Evolutionary conservation across 2,797 vertebrate genomes (phyloP).

Genomic region (Pseudochromis fuscus): DNA sequence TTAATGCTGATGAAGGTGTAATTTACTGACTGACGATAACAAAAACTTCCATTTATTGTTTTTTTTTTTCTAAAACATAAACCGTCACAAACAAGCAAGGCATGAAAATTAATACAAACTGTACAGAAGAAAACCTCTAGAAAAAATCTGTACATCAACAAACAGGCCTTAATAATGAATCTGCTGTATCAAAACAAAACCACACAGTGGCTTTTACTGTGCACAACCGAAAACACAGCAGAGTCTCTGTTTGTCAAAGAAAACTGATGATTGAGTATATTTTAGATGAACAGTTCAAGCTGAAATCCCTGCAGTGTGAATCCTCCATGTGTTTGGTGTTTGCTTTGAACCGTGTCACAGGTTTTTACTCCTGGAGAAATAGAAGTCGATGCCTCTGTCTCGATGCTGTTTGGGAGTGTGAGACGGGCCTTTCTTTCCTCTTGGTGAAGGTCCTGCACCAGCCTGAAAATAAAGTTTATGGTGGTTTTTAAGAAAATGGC

Average conservation of each 20-base stretch:
- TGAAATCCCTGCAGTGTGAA: background rate
- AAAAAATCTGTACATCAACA: background rate
- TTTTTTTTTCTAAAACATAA: too few species aligned
- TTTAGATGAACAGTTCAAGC: slow-evolving; percentile 11
- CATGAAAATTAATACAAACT: background rate
- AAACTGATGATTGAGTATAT: too few species aligned
- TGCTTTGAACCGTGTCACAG: slow-evolving; percentile 30
- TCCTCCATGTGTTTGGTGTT: background rate
- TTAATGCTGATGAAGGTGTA: too few species aligned
- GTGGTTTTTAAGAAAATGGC: background rate
- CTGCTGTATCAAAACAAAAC: slow-evolving; percentile 1
- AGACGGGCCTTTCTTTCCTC: slow-evolving; percentile 80
- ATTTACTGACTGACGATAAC: too few species aligned
- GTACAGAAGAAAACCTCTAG: background rate
- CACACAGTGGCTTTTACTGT: slow-evolving; percentile 4
- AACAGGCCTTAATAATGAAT: background rate
- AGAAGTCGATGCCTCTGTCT: slow-evolving; percentile 88
- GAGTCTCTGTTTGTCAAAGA: too few species aligned
- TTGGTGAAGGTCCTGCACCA: slow-evolving; percentile 62
- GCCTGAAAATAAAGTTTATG: slow-evolving; percentile 56
- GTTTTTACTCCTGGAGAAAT: slow-evolving; percentile 87
- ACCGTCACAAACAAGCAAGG: background rate
- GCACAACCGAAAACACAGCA: slow-evolving; percentile 19
- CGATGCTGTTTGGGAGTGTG: slow-evolving; percentile 75
- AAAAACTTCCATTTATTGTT: background rate